phyloP scores from a whole-genome alignment of 2,888 invertebrate genomes.

The Luffia ferchaultella region DNA sequence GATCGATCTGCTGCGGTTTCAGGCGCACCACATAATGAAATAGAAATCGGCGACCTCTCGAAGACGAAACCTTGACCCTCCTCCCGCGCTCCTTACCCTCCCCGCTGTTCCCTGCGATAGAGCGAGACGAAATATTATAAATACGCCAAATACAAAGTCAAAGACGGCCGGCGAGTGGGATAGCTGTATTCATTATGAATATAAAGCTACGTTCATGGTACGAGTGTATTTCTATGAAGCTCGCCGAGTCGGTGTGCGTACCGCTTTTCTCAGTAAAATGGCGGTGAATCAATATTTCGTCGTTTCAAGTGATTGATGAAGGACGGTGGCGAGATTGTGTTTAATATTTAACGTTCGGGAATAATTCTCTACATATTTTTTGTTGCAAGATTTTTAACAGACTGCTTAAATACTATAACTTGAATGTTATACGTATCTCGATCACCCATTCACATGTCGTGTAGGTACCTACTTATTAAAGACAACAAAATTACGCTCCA shows the following conservation, averaged over 20 bases:
- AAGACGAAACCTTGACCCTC: constrained; percentile 59
- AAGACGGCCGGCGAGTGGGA: constrained; percentile 63
- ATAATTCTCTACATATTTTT: no score
- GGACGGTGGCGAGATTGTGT: constrained; percentile 16
- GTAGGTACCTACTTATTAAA: no score
- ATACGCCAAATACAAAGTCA: constrained; percentile 46
- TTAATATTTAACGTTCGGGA: background rate
- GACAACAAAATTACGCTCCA: no score
- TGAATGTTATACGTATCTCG: no score
- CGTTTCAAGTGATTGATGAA: constrained; percentile 45
- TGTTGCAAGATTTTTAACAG: background rate
- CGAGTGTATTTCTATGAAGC: constrained; percentile 48
- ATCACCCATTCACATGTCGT: no score
- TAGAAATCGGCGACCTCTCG: constrained; percentile 63
- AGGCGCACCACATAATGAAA: constrained; percentile 60
- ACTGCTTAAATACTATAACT: background rate
- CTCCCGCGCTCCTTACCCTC: constrained; percentile 48
- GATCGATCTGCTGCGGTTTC: constrained; percentile 58
- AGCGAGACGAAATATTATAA: constrained; percentile 60
- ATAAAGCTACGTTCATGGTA: constrained; percentile 58
- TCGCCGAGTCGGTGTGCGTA: constrained; percentile 38
- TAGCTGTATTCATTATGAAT: constrained; percentile 66
- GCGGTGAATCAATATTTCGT: constrained; percentile 60
- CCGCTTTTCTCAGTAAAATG: constrained; percentile 37
- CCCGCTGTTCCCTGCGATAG: constrained; percentile 39